Evolutionary conservation across 2,797 vertebrate species (phyloP).

Genomic region (Thamnophis elegans): DNA sequence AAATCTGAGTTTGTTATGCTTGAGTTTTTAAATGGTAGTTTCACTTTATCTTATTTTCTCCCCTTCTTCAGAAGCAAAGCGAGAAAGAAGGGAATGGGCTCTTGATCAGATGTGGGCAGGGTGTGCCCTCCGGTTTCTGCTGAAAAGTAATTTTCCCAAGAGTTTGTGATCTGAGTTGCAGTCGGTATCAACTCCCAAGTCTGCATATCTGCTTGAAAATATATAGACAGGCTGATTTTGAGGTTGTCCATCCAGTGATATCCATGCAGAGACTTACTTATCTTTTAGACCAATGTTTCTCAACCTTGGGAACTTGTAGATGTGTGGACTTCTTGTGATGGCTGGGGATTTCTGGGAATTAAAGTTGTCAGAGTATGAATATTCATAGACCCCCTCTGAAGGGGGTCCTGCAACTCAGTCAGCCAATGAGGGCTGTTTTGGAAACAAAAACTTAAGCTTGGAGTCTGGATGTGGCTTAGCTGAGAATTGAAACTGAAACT

Average conservation of each 20-base stretch:
- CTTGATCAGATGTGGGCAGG: neutral
- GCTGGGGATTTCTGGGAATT: too few relatives aligned
- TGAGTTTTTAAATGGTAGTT: neutral
- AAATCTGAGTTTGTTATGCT: neutral
- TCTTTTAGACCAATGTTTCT: neutral
- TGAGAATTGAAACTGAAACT: too few relatives aligned
- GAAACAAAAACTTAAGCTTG: too few relatives aligned
- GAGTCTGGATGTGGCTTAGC: too few relatives aligned
- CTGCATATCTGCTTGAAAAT: neutral
- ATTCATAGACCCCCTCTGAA: too few relatives aligned
- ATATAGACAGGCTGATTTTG: neutral
- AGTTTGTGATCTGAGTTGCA: neutral
- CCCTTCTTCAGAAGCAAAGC: neutral
- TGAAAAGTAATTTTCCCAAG: neutral
- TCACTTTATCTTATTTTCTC: neutral
- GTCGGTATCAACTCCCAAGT: neutral
- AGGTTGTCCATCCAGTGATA: neutral
- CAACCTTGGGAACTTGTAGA: too few relatives aligned
- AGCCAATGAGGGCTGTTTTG: too few relatives aligned
- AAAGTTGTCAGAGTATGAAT: too few relatives aligned
- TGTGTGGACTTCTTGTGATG: too few relatives aligned
- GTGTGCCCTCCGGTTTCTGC: neutral
- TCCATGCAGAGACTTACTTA: neutral
- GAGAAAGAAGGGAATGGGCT: neutral
- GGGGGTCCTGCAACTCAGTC: too few relatives aligned